Evolutionary conservation across 2,797 vertebrate species (phyloP).

Genomic region (Echeneis naucrates): DNA sequence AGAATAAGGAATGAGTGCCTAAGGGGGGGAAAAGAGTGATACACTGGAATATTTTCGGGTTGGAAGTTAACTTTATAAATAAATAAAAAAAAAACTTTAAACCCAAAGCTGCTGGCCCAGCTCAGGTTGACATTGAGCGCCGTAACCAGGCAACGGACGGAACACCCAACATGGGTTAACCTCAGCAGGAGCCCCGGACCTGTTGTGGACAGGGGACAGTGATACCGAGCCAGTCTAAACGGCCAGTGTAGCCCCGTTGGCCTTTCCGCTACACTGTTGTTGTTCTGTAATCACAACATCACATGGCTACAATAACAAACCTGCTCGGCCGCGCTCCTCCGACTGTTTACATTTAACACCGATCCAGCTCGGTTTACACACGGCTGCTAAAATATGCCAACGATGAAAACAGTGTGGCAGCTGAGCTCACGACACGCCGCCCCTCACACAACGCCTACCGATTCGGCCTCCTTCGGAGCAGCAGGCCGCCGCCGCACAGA

Average conservation of each 20-base stretch:
- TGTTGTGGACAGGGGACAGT: no score
- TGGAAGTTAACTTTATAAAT: background rate
- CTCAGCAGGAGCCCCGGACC: background rate
- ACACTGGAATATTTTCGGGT: background rate
- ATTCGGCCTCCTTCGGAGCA: no score
- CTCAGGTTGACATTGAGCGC: conserved; percentile 35
- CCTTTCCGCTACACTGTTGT: background rate
- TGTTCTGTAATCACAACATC: conserved; percentile 45
- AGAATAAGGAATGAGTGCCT: background rate
- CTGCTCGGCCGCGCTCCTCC: background rate
- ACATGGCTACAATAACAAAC: conserved; percentile 78
- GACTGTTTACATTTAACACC: no score
- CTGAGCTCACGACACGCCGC: no score
- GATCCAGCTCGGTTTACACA: no score
- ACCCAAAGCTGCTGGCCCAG: background rate
- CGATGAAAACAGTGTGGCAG: background rate
- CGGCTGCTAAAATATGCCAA: no score
- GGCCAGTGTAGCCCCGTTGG: background rate
- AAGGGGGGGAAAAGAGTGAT: background rate
- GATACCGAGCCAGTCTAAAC: no score
- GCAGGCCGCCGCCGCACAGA: accelerated
- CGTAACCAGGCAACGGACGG: conserved; percentile 73
- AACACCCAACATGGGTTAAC: conserved; percentile 39
- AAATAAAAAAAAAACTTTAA: background rate
- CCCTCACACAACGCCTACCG: background rate